Percentiles rank a stretch among this genome's conserved stretches.
Conservation (phyloP, 1,140 invertebrate genomes). For the Pseudobourletiella spinata region DNA sequence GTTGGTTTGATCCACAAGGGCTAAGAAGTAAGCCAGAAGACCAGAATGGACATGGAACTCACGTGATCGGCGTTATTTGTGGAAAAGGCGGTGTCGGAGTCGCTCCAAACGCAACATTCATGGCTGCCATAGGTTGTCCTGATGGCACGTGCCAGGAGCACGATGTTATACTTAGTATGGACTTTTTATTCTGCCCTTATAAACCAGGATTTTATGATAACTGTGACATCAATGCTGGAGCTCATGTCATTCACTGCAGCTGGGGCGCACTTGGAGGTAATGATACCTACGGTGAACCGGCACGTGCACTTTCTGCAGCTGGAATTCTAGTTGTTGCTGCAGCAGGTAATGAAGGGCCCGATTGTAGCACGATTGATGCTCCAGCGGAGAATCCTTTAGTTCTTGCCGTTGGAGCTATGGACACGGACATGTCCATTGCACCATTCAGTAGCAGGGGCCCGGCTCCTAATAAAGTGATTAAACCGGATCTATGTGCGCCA, state of each 20-base stretch:
- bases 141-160: neutral
- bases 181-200: neutral
- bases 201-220: neutral
- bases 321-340: constrained; percentile 11
- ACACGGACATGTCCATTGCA: neutral
- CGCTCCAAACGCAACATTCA: constrained; percentile 1
- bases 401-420: constrained; percentile 5
- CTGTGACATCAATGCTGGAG: neutral
- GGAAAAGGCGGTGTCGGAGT: neutral
- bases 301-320: neutral
- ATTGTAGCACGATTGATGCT: neutral
- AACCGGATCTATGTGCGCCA: neutral
- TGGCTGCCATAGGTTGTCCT: neutral
- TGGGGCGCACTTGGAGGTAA: neutral
- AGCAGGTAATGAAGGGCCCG: constrained; percentile 3
- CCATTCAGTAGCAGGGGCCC: neutral
- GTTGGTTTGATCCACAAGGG: neutral
- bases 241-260: neutral
- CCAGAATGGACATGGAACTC: constrained; percentile 9
- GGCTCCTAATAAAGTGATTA: neutral
- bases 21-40: neutral
- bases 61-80: neutral
- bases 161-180: neutral
- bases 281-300: neutral
- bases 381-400: neutral